Conservation (phyloP, 2,888 invertebrate species). For the Drosophila emarginata region DNA sequence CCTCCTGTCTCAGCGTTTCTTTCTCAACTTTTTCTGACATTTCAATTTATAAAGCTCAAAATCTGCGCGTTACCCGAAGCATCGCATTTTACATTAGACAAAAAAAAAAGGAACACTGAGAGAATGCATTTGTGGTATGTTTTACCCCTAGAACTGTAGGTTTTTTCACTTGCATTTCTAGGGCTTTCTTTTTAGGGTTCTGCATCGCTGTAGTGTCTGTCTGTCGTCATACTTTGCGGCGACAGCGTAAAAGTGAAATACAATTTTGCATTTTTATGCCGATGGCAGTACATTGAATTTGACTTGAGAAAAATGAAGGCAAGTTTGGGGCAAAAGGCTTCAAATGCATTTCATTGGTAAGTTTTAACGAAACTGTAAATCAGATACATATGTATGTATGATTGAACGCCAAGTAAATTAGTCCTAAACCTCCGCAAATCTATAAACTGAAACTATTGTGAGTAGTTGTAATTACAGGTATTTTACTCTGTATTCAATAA, state of each 20-base stretch:
- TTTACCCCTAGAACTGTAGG: conserved; percentile 15
- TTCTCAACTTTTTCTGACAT: conserved; percentile 75
- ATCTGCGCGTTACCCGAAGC: conserved; percentile 72
- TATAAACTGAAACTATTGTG: too few relatives aligned
- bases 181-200: conserved; percentile 3
- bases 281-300: conserved; percentile 64
- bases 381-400: too few relatives aligned
- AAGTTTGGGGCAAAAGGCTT: not conserved
- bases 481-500: too few relatives aligned
- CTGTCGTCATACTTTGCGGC: conserved; percentile 13
- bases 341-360: conserved; percentile 9
- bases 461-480: too few relatives aligned
- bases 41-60: conserved; percentile 77
- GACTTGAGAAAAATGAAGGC: conserved; percentile 33
- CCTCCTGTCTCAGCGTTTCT: not conserved
- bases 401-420: too few relatives aligned
- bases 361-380: not conserved
- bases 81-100: conserved; percentile 63
- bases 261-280: conserved; percentile 65
- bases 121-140: conserved; percentile 21
- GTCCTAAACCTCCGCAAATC: too few relatives aligned
- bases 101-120: conserved; percentile 39
- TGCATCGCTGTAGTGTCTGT: conserved; percentile 22
- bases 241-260: conserved; percentile 62
- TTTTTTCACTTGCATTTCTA: not conserved